Conservation (phyloP, 1,140 invertebrate genomes). For the Chironomus striatipennis region DNA sequence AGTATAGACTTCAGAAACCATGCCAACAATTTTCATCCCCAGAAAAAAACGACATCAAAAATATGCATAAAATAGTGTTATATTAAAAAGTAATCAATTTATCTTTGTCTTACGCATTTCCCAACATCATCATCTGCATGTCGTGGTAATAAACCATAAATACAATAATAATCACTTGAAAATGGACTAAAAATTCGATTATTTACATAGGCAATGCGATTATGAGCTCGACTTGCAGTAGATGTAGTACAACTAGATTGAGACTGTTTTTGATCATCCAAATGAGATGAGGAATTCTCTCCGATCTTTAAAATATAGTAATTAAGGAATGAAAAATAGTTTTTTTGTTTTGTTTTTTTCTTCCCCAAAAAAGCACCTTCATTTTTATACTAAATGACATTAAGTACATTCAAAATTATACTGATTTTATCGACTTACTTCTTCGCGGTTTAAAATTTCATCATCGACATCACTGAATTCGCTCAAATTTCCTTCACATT, state of each 20-base stretch:
- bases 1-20: too few species aligned
- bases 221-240: not conserved
- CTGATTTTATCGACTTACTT: constrained; percentile 42
- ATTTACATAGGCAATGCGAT: constrained; percentile 18
- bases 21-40: too few species aligned
- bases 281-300: not conserved
- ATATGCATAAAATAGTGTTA: not conserved
- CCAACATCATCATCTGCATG: constrained; percentile 28
- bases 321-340: constrained; percentile 27
- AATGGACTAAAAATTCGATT: constrained; percentile 22
- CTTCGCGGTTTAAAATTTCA: constrained; percentile 70
- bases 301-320: constrained; percentile 25
- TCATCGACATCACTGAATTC: constrained; percentile 81
- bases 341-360: not conserved
- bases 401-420: not conserved
- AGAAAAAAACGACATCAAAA: not conserved
- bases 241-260: not conserved
- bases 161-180: constrained; percentile 25
- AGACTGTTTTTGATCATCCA: not conserved
- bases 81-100: not conserved
- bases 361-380: not conserved
- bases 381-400: not conserved
- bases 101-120: not conserved
- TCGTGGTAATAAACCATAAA: constrained; percentile 26
- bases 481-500: constrained; percentile 48